Evolutionary conservation across 2,888 invertebrate genomes (phyloP), one percentile per base, ranked within the genome.

Genomic region (Pristionchus japonicus): DNA sequence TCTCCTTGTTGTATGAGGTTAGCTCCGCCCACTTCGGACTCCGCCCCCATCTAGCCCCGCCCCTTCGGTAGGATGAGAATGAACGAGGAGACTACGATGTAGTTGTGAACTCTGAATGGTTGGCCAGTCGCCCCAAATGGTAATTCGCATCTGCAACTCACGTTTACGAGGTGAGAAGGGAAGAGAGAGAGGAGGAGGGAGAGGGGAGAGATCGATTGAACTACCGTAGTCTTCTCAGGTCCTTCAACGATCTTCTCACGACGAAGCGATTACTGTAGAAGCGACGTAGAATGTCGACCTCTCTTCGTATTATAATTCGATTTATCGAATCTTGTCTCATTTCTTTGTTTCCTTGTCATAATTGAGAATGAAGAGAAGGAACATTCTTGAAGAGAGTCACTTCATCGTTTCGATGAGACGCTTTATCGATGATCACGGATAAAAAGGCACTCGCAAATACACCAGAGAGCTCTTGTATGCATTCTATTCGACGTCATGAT

Each of bases 61-160:
- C 37, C n/a, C 20, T 47, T 89, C n/a, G n/a, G n/a, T 61, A 89
- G 85, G 89, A 92, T 47, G 92, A 92, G 70, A 31, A 52, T 15
- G 52, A 43, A 34, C 89, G 92, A 6, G 91, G 90, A 20, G 91
- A 90, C 34, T 92, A 91, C 80, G 90, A 91, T 49, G 90, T 91
- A 17, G 89, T 90, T 37, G 74, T 92, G 31, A 89, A 90, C 52
- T 91, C 90, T 23, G 92, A 92, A 77, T 92, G 92, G 92, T 89
- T 91, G 89, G 88, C 89, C 31, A 57, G 67, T 20, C 88, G 89
- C 43, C 89, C 91, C 15, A 82, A 87, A n/a, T 92, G 92, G 92
- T 86, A 82, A 64, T 88, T 89, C 40, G 87, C 87, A 31, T 87
- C 87, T 13, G 52, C 31, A 31, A 77, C 74, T 49, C 77, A 77